phyloP scores from a whole-genome alignment of 2,113 vertebrate genomes.

The Cinclus cinclus region DNA sequence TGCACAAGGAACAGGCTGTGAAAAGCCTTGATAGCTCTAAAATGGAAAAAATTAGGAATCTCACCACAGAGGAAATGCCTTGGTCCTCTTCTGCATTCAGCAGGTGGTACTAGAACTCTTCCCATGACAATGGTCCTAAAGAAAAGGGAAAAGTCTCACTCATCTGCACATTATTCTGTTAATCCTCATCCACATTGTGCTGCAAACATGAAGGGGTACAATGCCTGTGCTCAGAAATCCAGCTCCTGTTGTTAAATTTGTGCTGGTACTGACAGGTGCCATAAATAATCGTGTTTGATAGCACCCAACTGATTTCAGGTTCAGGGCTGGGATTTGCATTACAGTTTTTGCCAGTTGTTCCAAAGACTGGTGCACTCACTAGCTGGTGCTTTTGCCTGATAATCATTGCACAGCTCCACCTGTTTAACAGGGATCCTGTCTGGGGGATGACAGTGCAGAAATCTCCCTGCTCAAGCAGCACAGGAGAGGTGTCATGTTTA shows the following conservation, averaged over 20 bases:
- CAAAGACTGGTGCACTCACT: background rate
- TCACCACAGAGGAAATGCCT: background rate
- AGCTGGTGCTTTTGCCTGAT: background rate
- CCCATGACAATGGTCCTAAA: rapidly evolving
- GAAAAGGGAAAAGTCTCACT: background rate
- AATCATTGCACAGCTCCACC: background rate
- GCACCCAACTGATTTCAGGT: background rate
- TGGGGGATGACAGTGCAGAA: background rate
- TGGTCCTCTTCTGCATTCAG: background rate
- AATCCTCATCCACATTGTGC: background rate
- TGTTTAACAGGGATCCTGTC: background rate
- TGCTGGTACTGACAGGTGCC: background rate
- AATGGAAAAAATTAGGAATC: background rate
- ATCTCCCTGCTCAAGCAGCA: background rate
- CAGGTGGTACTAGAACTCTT: background rate
- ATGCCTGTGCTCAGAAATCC: background rate
- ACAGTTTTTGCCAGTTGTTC: background rate
- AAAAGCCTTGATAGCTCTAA: background rate
- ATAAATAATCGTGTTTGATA: background rate
- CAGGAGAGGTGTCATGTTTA: background rate
- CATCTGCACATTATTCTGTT: background rate
- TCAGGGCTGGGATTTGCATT: background rate
- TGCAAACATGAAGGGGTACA: background rate
- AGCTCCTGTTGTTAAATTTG: background rate
- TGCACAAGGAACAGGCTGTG: background rate